Percentiles rank a stretch among this genome's conserved stretches.
Conservation (phyloP, 2,888 invertebrate species). For the Scaptomyza parva region DNA sequence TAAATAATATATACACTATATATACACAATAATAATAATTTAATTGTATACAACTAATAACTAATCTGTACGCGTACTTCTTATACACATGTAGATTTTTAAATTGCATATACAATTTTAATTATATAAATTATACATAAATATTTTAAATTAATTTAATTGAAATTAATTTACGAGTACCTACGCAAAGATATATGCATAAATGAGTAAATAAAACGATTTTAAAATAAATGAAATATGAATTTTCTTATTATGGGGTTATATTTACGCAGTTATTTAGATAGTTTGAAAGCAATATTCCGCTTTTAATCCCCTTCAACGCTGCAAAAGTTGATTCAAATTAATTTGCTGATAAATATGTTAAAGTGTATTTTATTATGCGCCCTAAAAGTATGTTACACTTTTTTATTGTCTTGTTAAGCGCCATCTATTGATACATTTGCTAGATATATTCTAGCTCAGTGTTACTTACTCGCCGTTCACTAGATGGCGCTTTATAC, state of each 20-base stretch:
- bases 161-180: constrained; percentile 60
- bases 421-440: constrained; percentile 10
- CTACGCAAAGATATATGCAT: constrained; percentile 57
- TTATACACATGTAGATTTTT: constrained; percentile 47
- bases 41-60: constrained; percentile 42
- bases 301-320: too few species aligned
- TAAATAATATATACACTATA: constrained; percentile 49
- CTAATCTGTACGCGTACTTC: constrained; percentile 32
- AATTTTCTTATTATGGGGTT: neutral
- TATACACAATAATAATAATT: constrained; percentile 20
- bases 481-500: constrained; percentile 26
- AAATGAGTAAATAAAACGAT: constrained; percentile 62
- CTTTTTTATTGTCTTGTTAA: neutral
- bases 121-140: constrained; percentile 10
- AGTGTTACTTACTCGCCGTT: too few species aligned
- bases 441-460: neutral
- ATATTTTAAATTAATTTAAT: constrained; percentile 59
- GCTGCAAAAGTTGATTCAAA: too few species aligned
- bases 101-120: constrained; percentile 39
- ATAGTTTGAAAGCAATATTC: too few species aligned
- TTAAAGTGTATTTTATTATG: neutral
- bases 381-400: neutral
- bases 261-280: too few species aligned
- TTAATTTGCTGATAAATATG: too few species aligned
- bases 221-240: constrained; percentile 43